A percentile compares a stretch with the other conserved stretches of the same genome.
Conservation (phyloP, 2,888 invertebrate genomes). For the Calliscelio sp. region DNA sequence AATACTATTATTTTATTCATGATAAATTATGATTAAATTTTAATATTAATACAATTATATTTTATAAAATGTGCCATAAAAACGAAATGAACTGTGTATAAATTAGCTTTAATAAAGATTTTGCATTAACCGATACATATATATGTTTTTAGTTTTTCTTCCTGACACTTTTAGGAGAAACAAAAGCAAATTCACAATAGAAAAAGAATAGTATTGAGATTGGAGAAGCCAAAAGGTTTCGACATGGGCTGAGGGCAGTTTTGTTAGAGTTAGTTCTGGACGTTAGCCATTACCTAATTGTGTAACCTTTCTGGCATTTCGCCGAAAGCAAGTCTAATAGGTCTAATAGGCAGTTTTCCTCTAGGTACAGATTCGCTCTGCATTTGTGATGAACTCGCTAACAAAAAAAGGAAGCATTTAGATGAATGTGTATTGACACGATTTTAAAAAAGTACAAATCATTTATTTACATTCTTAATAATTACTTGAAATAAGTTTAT, state of each 20-base stretch:
- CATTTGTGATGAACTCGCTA: conserved; percentile 74
- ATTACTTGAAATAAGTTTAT: too few relatives aligned
- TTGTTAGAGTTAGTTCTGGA: conserved; percentile 80
- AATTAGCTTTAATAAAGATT: background rate
- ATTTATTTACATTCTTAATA: too few relatives aligned
- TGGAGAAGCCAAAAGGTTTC: conserved; percentile 62
- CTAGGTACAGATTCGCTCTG: conserved; percentile 58
- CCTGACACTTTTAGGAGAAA: conserved; percentile 48
- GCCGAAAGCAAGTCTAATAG: conserved; percentile 80
- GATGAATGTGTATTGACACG: conserved; percentile 12
- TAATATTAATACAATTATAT: too few relatives aligned
- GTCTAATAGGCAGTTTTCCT: conserved; percentile 78
- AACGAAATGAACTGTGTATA: background rate
- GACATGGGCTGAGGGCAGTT: conserved; percentile 67
- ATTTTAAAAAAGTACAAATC: too few relatives aligned
- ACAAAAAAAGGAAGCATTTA: conserved; percentile 31
- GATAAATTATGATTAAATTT: background rate
- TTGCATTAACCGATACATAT: background rate
- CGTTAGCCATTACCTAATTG: conserved; percentile 83
- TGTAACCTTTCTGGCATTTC: conserved; percentile 82
- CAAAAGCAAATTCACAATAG: conserved; percentile 41
- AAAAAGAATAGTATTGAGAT: conserved; percentile 61
- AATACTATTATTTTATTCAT: background rate
- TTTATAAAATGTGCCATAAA: too few relatives aligned
- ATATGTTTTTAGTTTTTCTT: conserved; percentile 1